These are phyloP conservation scores for Druon quercuslanigerum DNA, from an alignment of 1,140 invertebrate genomes.

Conservation along the genomic window DNA sequence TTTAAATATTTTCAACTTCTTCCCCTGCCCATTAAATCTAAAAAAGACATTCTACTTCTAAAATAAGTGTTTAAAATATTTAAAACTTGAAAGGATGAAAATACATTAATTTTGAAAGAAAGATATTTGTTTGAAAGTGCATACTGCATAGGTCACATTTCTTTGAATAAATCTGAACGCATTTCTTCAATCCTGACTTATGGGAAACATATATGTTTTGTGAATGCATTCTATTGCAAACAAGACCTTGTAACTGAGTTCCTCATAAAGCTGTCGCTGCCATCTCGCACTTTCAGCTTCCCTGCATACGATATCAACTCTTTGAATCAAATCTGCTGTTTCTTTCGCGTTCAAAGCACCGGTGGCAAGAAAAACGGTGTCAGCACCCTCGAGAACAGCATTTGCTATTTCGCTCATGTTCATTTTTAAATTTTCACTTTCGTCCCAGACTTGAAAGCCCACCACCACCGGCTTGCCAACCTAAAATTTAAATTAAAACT, in stretches of 20 bases:
- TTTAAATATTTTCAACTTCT: no score
- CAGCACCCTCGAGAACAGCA: slow-evolving; percentile 86
- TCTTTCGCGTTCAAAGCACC: slow-evolving; percentile 85
- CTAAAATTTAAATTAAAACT: no score
- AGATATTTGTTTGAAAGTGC: no score
- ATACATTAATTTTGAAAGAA: no score
- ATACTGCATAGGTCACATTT: no score
- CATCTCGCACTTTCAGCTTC: slow-evolving; percentile 91
- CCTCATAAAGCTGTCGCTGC: slow-evolving; percentile 84
- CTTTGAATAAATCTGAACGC: no score
- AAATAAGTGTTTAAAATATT: no score
- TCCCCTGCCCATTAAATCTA: no score
- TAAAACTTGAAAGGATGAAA: no score
- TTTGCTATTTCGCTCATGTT: slow-evolving; percentile 86
- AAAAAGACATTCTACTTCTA: no score
- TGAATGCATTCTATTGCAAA: slow-evolving; percentile 33
- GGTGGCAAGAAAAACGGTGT: slow-evolving; percentile 84
- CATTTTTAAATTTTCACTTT: slow-evolving; percentile 80
- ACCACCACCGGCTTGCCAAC: slow-evolving; percentile 79
- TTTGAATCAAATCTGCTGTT: slow-evolving; percentile 80
- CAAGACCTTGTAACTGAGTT: slow-evolving; percentile 81
- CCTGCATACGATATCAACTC: slow-evolving; percentile 82
- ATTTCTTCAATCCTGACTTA: no score
- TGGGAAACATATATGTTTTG: slow-evolving; percentile 76
- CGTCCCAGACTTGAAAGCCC: slow-evolving; percentile 81